A percentile compares a stretch with the other conserved stretches of the same genome.
These are phyloP conservation scores for Mesocricetus auratus DNA, from an alignment of 2,113 vertebrate genomes.

Conservation along the genomic window DNA sequence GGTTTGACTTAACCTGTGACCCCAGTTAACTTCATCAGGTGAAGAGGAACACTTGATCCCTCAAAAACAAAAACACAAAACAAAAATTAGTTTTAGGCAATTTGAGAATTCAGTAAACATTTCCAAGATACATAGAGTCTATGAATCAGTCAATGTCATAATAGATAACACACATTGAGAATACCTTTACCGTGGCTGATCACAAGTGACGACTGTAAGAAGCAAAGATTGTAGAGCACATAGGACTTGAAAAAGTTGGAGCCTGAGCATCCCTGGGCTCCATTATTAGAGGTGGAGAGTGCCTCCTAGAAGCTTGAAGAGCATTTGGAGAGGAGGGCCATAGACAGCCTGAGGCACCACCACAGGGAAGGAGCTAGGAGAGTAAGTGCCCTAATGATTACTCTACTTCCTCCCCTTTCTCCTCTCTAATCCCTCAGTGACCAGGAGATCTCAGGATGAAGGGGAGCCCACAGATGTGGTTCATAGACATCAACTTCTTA, in stretches of 20 bases:
- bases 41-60: background rate
- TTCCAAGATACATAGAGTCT: background rate
- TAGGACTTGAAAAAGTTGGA: background rate
- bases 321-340: background rate
- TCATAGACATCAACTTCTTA: background rate
- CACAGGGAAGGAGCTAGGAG: background rate
- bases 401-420: background rate
- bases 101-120: background rate
- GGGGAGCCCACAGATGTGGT: background rate
- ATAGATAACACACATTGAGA: background rate
- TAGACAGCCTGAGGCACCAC: too few species aligned
- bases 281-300: background rate
- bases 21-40: background rate
- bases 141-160: background rate
- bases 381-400: too few species aligned
- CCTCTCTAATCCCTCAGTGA: background rate
- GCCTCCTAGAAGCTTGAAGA: background rate
- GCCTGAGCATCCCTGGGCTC: background rate
- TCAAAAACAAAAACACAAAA: background rate
- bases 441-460: background rate
- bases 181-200: background rate
- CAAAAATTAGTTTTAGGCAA: background rate
- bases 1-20: background rate
- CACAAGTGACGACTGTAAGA: background rate
- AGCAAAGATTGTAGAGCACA: background rate